These are phyloP conservation scores for Magallana ariakensis DNA, from an alignment of 1,140 invertebrate genomes.

Conservation along the genomic window DNA sequence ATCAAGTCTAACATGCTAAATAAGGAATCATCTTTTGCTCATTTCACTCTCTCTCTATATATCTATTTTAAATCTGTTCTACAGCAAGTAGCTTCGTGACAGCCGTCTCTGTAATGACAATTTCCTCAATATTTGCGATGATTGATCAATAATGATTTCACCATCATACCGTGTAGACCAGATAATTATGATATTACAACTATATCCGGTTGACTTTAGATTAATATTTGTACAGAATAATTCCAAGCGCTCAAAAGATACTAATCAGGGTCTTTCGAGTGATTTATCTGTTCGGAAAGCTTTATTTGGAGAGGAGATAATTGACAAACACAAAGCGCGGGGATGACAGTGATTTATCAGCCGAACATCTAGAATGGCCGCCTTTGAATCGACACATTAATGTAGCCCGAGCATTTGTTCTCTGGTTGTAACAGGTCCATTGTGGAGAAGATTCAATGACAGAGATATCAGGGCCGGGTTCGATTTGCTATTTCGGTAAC, in stretches of 20 bases:
- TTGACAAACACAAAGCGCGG: conserved; percentile 30
- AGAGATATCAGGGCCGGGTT: background rate
- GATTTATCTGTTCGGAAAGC: conserved; percentile 11
- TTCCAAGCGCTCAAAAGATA: conserved; percentile 15
- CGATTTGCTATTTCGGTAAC: background rate
- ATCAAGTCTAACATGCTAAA: too few species aligned
- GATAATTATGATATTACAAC: conserved; percentile 15
- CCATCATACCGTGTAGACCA: background rate
- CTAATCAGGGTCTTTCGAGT: conserved; percentile 10
- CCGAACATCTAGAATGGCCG: background rate
- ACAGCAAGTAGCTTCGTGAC: too few species aligned
- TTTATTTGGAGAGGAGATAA: background rate
- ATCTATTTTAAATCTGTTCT: too few species aligned
- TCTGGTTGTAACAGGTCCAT: background rate
- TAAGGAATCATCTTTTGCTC: too few species aligned
- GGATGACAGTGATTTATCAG: conserved; percentile 33
- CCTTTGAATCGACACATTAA: background rate
- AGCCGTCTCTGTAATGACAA: too few species aligned
- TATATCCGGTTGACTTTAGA: background rate
- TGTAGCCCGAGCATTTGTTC: background rate
- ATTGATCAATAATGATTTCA: too few species aligned
- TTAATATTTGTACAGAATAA: conserved; percentile 28
- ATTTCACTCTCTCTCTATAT: too few species aligned
- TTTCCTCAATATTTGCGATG: too few species aligned
- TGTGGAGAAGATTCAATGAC: background rate